Evolutionary conservation across 2,888 invertebrate species (phyloP).

Genomic region (Lepidonotus clava): DNA sequence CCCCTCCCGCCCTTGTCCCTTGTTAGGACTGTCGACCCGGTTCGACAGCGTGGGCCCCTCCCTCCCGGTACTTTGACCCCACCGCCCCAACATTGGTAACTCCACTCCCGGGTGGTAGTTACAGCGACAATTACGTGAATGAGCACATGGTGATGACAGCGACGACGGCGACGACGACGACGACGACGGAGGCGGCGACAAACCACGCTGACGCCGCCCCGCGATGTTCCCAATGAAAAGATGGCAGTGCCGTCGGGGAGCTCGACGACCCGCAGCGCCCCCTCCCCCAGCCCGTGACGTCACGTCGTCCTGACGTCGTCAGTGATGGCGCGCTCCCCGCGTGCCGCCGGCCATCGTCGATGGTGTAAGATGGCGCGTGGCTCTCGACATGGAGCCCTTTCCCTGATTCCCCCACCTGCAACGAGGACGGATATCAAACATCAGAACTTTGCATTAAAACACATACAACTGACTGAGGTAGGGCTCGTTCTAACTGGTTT

Average conservation of each 20-base stretch:
- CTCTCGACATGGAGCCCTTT: conserved; percentile 41
- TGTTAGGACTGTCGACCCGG: conserved; percentile 28
- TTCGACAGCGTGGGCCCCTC: conserved; percentile 43
- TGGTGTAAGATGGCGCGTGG: conserved; percentile 5
- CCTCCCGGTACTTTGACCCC: conserved; percentile 48
- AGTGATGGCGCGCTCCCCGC: conserved; percentile 48
- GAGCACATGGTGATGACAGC: conserved; percentile 51
- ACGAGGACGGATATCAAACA: background rate
- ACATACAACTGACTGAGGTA: too few species aligned
- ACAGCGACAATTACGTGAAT: conserved; percentile 52
- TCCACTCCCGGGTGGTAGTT: conserved; percentile 8
- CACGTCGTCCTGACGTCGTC: conserved; percentile 22
- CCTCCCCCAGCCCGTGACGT: conserved; percentile 50
- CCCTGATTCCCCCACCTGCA: conserved; percentile 49
- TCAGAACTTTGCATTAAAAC: too few species aligned
- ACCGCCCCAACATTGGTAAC: conserved; percentile 51
- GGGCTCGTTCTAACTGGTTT: too few species aligned
- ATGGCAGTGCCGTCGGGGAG: conserved; percentile 15
- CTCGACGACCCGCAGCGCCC: conserved; percentile 20
- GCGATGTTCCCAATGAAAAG: conserved; percentile 31
- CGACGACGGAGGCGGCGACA: background rate
- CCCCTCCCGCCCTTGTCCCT: conserved; percentile 49
- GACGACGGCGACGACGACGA: conserved; percentile 20
- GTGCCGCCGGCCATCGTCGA: conserved; percentile 6
- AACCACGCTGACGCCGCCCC: background rate